Percentiles rank a stretch among this genome's conserved stretches.
Conservation (phyloP, 2,797 vertebrate genomes). For the Lepilemur ruficaudatus region DNA sequence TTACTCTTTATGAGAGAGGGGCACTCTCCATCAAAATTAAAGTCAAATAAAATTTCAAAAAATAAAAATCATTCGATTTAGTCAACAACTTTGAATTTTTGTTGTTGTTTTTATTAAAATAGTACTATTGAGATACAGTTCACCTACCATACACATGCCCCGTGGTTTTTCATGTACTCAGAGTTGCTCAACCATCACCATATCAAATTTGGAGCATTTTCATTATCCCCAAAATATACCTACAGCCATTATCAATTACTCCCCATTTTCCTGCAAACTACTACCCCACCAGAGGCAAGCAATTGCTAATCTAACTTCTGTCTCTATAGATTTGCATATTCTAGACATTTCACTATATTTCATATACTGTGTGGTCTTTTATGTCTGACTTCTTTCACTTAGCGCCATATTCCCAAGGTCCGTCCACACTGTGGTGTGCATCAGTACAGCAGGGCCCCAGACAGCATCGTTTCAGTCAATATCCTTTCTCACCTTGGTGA, state of each 20-base stretch:
- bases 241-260: not conserved
- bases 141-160: not conserved
- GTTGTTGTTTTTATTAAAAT: not conserved
- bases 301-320: not conserved
- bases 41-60: not conserved
- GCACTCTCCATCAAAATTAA: not conserved
- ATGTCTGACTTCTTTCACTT: not conserved
- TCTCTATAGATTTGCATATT: not conserved
- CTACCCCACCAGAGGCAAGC: not conserved
- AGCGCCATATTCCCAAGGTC: not conserved
- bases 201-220: not conserved
- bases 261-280: not conserved
- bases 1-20: not conserved
- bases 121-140: not conserved
- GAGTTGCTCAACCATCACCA: not conserved
- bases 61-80: not conserved
- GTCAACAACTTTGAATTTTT: not conserved
- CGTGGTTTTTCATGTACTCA: not conserved
- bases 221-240: not conserved
- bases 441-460: not conserved
- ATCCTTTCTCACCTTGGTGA: not conserved
- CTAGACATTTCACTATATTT: not conserved
- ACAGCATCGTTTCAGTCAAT: not conserved
- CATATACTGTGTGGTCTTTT: not conserved
- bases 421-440: not conserved